Evolutionary conservation across 1,140 invertebrate genomes (phyloP), one percentile per base, ranked within the genome.

Genomic region (Gryllus bimaculatus): DNA sequence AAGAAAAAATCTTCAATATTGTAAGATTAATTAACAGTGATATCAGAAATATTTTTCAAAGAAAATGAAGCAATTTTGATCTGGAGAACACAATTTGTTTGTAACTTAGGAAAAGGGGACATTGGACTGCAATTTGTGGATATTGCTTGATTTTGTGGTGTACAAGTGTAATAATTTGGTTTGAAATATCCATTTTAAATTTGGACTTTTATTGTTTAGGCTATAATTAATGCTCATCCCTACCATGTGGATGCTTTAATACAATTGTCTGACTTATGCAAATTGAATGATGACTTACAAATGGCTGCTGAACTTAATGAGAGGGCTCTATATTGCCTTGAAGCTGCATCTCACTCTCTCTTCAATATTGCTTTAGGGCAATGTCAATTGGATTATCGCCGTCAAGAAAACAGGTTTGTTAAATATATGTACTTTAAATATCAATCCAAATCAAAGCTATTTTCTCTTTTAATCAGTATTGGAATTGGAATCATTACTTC

Each of bases 171-270:
- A 39, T 39, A 39, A 39, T 39, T 1, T 39, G 26, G 26, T 39
- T 39, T 39, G 26, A 39, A 39, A 39, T 39, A 39, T 39, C 5
- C 26, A 39, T 39, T 66, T 66, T 18, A 66, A 10, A 18, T 18
- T 66, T 13, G 7, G 54, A 66, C 54, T 66, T 66, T 10, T 66
- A 13, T 66, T 66, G 10, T 66, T 74, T 83, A 93, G 92, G 88
- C 85, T 77, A 89, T 96, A 74, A 87, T 95, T n/a, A 92, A 94
- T 82, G 85, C 89, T 26, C 89, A 94, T 85, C 92, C 93, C 0
- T 95, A 94, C 84, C 94, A 96, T 82, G 90, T 96, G 8, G 95
- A 98, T 84, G 87, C 92, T 0, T 86, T 97, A n/a, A 89, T 96
- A 47, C 95, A 97, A 85, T 86, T 97, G 75, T 93, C 93, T 81